phyloP scores from a whole-genome alignment of 2,888 invertebrate species.

The Gnatocerus cornutus region DNA sequence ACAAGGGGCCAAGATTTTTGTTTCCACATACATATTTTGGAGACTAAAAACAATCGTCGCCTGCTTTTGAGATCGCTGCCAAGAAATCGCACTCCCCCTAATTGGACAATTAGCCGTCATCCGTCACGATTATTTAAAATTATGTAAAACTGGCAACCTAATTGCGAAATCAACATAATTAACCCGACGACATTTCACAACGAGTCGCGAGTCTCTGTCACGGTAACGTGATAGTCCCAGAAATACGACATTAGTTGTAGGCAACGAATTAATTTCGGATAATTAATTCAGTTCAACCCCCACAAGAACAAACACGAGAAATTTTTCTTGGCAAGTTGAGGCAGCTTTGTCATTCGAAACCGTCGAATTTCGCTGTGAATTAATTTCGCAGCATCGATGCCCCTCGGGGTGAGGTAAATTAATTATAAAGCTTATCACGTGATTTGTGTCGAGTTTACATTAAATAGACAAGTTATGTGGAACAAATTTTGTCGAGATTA shows the following conservation, averaged over 20 bases:
- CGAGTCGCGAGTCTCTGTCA: slow-evolving; percentile 3
- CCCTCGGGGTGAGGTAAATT: neutral
- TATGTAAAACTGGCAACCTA: slow-evolving; percentile 7
- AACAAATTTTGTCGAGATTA: neutral
- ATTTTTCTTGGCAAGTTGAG: too few relatives aligned
- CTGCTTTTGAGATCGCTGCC: too few relatives aligned
- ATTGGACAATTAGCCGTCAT: slow-evolving; percentile 9
- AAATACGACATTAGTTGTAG: too few relatives aligned
- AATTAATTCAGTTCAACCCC: too few relatives aligned
- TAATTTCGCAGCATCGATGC: neutral
- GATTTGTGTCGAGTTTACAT: neutral
- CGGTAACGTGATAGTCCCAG: too few relatives aligned
- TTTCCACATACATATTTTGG: too few relatives aligned
- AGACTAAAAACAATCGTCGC: too few relatives aligned
- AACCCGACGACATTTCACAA: neutral
- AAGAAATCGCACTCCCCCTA: neutral
- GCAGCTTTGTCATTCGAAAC: too few relatives aligned
- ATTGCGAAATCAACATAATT: slow-evolving; percentile 16
- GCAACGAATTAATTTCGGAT: too few relatives aligned
- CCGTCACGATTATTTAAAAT: slow-evolving; percentile 15
- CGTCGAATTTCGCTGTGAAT: neutral
- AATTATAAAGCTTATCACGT: slow-evolving; percentile 6
- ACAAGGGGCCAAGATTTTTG: too few relatives aligned
- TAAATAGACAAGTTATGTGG: neutral
- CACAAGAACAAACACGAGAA: too few relatives aligned